Conservation (phyloP, 1,140 invertebrate species). For the Galleria mellonella region DNA sequence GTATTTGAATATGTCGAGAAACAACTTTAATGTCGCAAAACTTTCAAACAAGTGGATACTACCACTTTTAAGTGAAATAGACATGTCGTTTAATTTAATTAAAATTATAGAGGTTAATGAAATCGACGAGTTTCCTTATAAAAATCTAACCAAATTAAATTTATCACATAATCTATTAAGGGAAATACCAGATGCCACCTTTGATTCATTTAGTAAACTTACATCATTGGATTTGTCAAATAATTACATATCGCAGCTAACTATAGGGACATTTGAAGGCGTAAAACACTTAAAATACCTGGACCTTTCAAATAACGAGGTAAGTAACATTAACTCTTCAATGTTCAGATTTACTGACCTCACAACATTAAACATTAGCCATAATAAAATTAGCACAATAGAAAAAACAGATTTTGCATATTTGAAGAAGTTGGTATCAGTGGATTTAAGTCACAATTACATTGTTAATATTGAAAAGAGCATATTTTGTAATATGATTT, state of each 20-base stretch:
- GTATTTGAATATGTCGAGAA: background rate
- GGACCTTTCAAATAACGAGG: constrained; percentile 26
- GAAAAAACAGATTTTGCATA: constrained; percentile 20
- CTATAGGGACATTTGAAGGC: constrained; percentile 29
- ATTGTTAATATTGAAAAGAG: constrained; percentile 23
- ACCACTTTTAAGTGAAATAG: background rate
- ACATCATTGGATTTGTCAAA: constrained; percentile 32
- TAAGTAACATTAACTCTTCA: constrained; percentile 29
- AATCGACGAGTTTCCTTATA: background rate
- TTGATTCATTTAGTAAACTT: constrained; percentile 20
- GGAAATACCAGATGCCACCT: constrained; percentile 20
- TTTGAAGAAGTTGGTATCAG: constrained; percentile 15
- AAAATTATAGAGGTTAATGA: background rate
- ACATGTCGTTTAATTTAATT: background rate
- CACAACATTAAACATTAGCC: constrained; percentile 19
- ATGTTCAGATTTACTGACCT: constrained; percentile 29
- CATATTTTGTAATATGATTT: constrained; percentile 20
- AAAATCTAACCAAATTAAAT: background rate
- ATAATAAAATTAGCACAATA: constrained; percentile 30
- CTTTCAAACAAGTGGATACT: background rate
- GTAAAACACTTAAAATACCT: constrained; percentile 20
- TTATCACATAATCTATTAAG: constrained; percentile 25
- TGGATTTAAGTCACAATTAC: constrained; percentile 31
- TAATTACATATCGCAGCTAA: constrained; percentile 27
- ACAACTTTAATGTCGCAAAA: background rate